Evolutionary conservation across 1,140 invertebrate genomes (phyloP), one percentile per base, ranked within the genome.

Genomic region (Lordiphosa mommai): DNA sequence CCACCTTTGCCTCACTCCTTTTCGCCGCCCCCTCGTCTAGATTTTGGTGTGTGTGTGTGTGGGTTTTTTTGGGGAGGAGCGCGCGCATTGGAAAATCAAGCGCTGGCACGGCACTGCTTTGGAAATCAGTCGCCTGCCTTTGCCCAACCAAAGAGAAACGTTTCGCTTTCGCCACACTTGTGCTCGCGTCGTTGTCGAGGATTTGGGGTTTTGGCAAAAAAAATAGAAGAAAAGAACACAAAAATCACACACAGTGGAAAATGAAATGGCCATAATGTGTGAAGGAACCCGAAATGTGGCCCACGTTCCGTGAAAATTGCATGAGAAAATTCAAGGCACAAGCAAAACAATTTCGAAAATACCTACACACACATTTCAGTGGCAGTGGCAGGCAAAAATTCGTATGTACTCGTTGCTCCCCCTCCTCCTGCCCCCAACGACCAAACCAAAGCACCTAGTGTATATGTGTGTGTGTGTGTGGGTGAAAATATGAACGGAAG

Each of bases 331-430:
- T 46, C 38, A 38, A 66, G 49, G 44, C 52, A 46, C 47, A 48
- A 60, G 65, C 65, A 68, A 68, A 68, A 68, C 55, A 68, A 50
- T 64, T 64, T 64, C 47, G 64, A 44, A 52, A 53, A 74, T 66
- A 82, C 64, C 46, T 10, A 29, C 58, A 77, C 66, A 72, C 59
- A 79, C 63, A 77, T 77, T 80, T 72, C 82, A 67, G 72, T 72
- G 74, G 69, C 52, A 60, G 55, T 61, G 59, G 56, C 58, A 65
- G 56, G 57, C 70, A 69, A 64, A 59, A 72, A 68, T 76, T 84
- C 73, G 76, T 80, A 80, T 80, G 79, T 80, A 80, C 79, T 82
- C 74, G 76, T 74, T 79, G 74, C 74, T 82, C 76, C 74, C 49
- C 46, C 32, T 33, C 23, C 29, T 10, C 44, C 49, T 34, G 6